A percentile compares a stretch with the other conserved stretches of the same genome.
Conservation (phyloP, 2,797 vertebrate species). For the Octomys mimax region DNA sequence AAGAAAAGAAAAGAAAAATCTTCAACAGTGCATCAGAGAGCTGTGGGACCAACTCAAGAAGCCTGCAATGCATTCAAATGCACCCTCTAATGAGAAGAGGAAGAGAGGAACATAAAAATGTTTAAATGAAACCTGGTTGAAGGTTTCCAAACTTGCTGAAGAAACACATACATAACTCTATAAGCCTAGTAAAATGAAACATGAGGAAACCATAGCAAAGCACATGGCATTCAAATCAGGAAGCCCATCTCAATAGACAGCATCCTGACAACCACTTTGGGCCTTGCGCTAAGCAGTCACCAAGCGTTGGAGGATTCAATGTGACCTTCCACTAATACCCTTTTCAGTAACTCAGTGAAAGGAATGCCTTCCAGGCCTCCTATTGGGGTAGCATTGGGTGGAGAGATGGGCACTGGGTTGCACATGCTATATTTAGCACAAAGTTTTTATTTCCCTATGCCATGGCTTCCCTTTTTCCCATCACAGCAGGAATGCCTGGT, state of each 20-base stretch:
- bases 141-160: background rate
- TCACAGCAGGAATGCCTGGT: background rate
- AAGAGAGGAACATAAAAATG: background rate
- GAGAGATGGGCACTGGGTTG: background rate
- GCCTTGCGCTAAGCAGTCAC: background rate
- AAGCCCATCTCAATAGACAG: background rate
- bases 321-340: background rate
- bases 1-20: too few species aligned
- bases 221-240: background rate
- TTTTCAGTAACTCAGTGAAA: background rate
- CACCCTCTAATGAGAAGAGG: background rate
- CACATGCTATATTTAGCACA: background rate
- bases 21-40: background rate
- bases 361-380: background rate
- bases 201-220: background rate
- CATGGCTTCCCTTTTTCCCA: background rate
- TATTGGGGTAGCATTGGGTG: background rate
- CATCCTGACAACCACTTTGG: background rate
- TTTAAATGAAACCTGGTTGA: constrained; percentile 28
- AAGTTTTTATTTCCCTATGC: background rate
- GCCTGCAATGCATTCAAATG: background rate
- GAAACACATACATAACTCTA: background rate
- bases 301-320: background rate
- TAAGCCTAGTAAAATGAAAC: background rate
- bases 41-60: background rate